These are phyloP conservation scores for Drosophila aff. DNA, from an alignment of 1,140 invertebrate genomes.

Conservation along the genomic window DNA sequence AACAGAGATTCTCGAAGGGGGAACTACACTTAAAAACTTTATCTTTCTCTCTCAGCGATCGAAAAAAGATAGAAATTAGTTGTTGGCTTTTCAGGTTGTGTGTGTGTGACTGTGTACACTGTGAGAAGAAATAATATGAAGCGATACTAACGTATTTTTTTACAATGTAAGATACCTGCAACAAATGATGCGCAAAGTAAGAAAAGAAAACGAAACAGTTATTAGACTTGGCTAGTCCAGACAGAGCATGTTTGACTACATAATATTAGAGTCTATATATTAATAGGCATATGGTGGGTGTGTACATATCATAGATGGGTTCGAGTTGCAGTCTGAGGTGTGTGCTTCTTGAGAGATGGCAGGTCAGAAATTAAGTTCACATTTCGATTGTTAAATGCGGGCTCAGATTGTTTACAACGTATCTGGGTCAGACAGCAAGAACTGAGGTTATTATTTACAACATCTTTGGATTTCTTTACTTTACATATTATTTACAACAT, in stretches of 20 bases:
- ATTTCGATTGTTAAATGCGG: not conserved
- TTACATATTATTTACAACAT: not conserved
- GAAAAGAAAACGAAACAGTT: slow-evolving; percentile 80
- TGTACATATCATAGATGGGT: slow-evolving; percentile 20
- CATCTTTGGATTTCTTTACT: not conserved
- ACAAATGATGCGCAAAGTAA: slow-evolving; percentile 83
- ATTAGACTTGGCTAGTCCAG: slow-evolving; percentile 76
- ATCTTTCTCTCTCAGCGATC: slow-evolving; percentile 32
- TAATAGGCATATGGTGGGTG: slow-evolving; percentile 21
- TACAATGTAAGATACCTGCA: slow-evolving; percentile 85
- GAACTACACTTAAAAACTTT: slow-evolving; percentile 10
- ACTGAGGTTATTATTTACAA: slow-evolving; percentile 5
- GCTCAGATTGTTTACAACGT: not conserved
- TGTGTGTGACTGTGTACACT: slow-evolving; percentile 28
- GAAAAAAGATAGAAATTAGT: slow-evolving; percentile 40
- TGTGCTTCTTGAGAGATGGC: slow-evolving; percentile 20
- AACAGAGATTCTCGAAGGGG: slow-evolving; percentile 27
- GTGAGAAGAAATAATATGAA: slow-evolving; percentile 77
- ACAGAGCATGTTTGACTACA: slow-evolving; percentile 56
- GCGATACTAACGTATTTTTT: slow-evolving; percentile 85
- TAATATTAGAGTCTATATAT: slow-evolving; percentile 35
- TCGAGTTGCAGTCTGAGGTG: slow-evolving; percentile 21
- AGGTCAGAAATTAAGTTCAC: slow-evolving; percentile 26
- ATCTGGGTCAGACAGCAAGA: not conserved
- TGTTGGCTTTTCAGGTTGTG: slow-evolving; percentile 3